Base-by-base conservation (phyloP, 2,888 invertebrate species). In the Pterostichus niger region DNA sequence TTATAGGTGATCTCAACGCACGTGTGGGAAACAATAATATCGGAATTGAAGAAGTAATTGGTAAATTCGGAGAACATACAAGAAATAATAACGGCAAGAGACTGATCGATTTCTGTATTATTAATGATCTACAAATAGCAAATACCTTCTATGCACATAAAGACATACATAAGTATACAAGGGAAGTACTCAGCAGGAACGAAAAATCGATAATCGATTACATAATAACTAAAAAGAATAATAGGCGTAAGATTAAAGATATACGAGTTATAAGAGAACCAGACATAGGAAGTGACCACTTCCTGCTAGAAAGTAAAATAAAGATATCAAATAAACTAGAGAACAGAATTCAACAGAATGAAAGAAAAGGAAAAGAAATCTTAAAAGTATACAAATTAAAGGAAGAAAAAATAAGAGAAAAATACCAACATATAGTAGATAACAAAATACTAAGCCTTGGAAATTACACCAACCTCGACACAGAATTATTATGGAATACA, bases 71-170 rank as follows among this genome's bases (percentile, higher is more conserved):
- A n/a, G n/a, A 54, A 54, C 13, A 7, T 13, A 54, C 13, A 15
- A 54, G 17, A 54, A 54, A 54, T 13, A 54, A 54, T 54, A 54
- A 54, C 4, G 54, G 54, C 11, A 54, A 15, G 7, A 54, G 54
- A 24, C 24, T 24, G 24, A 24, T 24, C 24, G 24, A 24, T 24
- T 24, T 24, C 24, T 24, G 24, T 24, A 24, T 24, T 24, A 24
- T 24, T 24, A 24, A 24, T 24, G 24, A 24, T 24, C 24, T 24
- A 24, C 24, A 54, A 13, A 54, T 54, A 54, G 6, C 15, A 54
- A 54, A 54, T 15, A 54, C 54, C 13, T 54, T 54, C 4, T 54
- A 15, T 13, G 7, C 15, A 13, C 54, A 54, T 13, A 54, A 54
- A 13, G 54, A 54, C 7, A 54, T 13, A 54, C 54, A 54, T 54